phyloP scores from a whole-genome alignment of 2,797 vertebrate genomes.

The Glyptemys insculpta region DNA sequence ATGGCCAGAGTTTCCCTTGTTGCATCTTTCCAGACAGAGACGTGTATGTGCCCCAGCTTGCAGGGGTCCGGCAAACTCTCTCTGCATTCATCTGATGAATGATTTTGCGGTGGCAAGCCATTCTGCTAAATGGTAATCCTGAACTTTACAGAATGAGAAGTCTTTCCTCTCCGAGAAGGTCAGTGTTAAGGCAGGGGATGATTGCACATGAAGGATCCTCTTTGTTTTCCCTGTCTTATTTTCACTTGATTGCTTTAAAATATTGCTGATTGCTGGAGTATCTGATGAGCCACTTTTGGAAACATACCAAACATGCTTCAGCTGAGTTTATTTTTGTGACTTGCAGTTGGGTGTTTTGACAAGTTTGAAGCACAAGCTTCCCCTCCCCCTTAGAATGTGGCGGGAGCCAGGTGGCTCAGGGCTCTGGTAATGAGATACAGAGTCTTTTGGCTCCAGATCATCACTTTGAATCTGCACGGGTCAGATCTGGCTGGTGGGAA shows the following conservation, averaged over 20 bases:
- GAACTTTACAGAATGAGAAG: background rate
- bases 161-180: background rate
- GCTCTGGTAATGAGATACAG: background rate
- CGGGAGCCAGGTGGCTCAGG: background rate
- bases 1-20: background rate
- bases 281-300: slow-evolving; percentile 48
- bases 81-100: background rate
- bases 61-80: background rate
- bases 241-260: slow-evolving; percentile 7
- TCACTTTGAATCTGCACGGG: background rate
- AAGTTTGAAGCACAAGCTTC: background rate
- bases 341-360: background rate
- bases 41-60: background rate
- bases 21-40: background rate
- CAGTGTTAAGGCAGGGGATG: background rate
- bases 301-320: slow-evolving; percentile 29
- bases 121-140: background rate
- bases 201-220: background rate
- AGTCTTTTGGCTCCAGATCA: background rate
- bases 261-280: slow-evolving; percentile 31
- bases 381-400: background rate
- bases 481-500: background rate
- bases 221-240: slow-evolving; percentile 29
- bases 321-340: background rate
- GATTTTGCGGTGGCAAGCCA: background rate